Evolutionary conservation across 2,888 invertebrate genomes (phyloP).

Genomic region (Papilio gigon): DNA sequence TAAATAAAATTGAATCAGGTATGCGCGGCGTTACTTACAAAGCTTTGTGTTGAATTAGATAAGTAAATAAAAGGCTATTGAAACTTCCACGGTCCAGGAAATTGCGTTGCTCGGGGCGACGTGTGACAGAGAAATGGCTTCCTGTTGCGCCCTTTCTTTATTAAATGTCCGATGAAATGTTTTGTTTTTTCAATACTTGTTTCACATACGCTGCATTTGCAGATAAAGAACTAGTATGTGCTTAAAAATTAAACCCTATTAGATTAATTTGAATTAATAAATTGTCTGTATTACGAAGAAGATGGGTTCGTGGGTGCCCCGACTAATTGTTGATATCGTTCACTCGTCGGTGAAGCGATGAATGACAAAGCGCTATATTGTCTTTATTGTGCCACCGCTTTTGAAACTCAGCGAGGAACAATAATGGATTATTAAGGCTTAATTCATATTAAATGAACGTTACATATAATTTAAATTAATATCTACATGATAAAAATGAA

Average conservation of each 20-base stretch:
- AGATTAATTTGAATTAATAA: too few species aligned
- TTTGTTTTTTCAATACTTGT: slow-evolving; percentile 28
- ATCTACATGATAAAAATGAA: not conserved
- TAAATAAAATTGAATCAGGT: slow-evolving; percentile 10
- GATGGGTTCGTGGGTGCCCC: not conserved
- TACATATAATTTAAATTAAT: not conserved
- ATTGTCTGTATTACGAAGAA: not conserved
- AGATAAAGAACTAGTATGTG: too few species aligned
- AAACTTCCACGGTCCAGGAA: slow-evolving; percentile 38
- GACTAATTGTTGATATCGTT: slow-evolving; percentile 14
- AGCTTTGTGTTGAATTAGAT: slow-evolving; percentile 32
- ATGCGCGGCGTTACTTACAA: slow-evolving; percentile 9
- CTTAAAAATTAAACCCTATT: too few species aligned
- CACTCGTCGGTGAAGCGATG: slow-evolving; percentile 7
- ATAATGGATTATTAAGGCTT: slow-evolving; percentile 18
- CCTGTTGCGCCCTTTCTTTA: slow-evolving; percentile 37
- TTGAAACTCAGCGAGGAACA: slow-evolving; percentile 2
- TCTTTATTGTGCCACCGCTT: slow-evolving; percentile 16
- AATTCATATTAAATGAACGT: slow-evolving; percentile 4
- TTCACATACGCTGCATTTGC: slow-evolving; percentile 10
- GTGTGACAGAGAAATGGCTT: slow-evolving; percentile 41
- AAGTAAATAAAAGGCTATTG: slow-evolving; percentile 40
- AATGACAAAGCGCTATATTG: slow-evolving; percentile 14
- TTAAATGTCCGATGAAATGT: slow-evolving; percentile 33
- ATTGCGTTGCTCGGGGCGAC: slow-evolving; percentile 35